A percentile compares a stretch with the other conserved stretches of the same genome.
phyloP scores from a whole-genome alignment of 2,113 vertebrate genomes.

The Tetrax tetrax region DNA sequence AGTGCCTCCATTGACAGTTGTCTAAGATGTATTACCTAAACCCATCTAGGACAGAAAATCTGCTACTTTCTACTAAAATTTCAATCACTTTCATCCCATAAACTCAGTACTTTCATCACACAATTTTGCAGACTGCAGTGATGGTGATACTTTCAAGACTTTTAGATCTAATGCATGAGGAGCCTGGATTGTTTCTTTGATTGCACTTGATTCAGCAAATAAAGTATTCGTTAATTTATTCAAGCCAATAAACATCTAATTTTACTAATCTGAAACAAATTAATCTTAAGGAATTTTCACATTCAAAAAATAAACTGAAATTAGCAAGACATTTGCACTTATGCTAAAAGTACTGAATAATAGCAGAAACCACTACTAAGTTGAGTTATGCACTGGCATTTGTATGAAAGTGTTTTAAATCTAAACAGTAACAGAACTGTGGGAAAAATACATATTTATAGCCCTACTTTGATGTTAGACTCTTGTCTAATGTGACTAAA shows the following conservation, averaged over 20 bases:
- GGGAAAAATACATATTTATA: slow-evolving; percentile 2
- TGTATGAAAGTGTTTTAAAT: neutral
- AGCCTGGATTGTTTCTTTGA: neutral
- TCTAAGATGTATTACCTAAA: neutral
- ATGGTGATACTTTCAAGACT: neutral
- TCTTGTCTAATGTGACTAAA: neutral
- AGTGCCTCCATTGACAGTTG: neutral
- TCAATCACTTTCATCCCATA: neutral
- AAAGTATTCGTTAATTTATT: neutral
- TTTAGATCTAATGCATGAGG: neutral
- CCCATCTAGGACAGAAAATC: neutral
- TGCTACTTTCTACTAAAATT: neutral
- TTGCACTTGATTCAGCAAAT: neutral
- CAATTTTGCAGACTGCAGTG: neutral
- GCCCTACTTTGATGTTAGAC: neutral
- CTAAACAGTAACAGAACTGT: neutral
- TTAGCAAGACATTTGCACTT: neutral
- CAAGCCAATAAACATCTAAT: neutral
- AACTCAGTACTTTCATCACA: neutral
- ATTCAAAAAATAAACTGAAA: neutral
- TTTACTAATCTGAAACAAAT: neutral
- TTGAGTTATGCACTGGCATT: neutral
- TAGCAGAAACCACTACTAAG: neutral
- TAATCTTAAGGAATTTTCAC: neutral
- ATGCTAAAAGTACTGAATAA: neutral